Conservation (phyloP, 2,113 vertebrate genomes). For the Mus pahari region DNA sequence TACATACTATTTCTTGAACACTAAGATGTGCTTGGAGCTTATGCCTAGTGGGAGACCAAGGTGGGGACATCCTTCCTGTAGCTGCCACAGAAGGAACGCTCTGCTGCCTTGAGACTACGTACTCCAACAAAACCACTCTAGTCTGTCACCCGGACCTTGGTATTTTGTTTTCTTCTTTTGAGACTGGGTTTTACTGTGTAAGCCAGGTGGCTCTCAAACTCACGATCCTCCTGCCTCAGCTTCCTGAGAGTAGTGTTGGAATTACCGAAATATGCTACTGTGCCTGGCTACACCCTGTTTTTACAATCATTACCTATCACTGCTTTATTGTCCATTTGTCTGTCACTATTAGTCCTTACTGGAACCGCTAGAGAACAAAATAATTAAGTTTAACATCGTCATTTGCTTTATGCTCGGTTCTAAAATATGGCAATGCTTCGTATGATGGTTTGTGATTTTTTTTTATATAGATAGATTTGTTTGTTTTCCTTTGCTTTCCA, state of each 20-base stretch:
- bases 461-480: not conserved
- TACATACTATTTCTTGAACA: not conserved
- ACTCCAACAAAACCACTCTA: not conserved
- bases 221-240: not conserved
- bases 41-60: not conserved
- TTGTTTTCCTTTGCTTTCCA: constrained; percentile 10
- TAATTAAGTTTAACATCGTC: not conserved
- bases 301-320: not conserved
- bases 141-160: not conserved
- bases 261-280: not conserved
- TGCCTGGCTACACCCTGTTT: not conserved
- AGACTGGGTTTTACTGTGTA: too few species aligned
- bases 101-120: not conserved
- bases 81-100: not conserved
- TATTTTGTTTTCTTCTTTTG: not conserved
- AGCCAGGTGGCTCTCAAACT: not conserved
- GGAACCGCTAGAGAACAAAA: too few species aligned
- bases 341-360: not conserved
- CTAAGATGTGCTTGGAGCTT: not conserved
- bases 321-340: not conserved
- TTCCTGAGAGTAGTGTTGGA: not conserved
- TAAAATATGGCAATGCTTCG: too few species aligned
- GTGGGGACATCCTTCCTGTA: not conserved
- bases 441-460: too few species aligned
- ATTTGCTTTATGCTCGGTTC: not conserved